These are phyloP conservation scores for Pemphredon lugubris DNA, from an alignment of 2,888 invertebrate genomes.

Conservation along the genomic window DNA sequence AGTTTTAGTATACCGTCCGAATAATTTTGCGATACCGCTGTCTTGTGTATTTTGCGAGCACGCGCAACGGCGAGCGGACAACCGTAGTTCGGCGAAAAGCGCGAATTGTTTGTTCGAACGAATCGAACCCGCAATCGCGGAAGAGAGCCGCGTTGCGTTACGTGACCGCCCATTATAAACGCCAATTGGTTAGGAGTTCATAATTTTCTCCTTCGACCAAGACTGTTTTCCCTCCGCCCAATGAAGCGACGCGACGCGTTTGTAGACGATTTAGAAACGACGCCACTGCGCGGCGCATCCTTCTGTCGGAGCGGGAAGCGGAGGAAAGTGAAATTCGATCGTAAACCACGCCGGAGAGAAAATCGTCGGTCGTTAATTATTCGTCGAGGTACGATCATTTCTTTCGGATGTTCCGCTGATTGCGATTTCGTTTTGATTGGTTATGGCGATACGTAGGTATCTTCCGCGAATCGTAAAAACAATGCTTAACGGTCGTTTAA, in stretches of 20 bases:
- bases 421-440: constrained; percentile 48
- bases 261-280: constrained; percentile 38
- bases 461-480: constrained; percentile 10
- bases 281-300: constrained; percentile 4
- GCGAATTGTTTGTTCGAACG: neutral
- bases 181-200: constrained; percentile 4
- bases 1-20: neutral
- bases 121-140: neutral
- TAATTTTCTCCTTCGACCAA: constrained; percentile 12
- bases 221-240: neutral
- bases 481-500: no score
- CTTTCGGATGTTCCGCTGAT: constrained; percentile 40
- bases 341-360: constrained; percentile 49
- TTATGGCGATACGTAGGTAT: constrained; percentile 35
- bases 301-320: neutral
- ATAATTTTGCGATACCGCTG: constrained; percentile 5
- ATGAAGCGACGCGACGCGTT: neutral
- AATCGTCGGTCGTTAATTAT: constrained; percentile 48
- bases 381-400: constrained; percentile 19
- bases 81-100: neutral
- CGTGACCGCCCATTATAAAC: neutral
- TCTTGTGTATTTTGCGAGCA: constrained; percentile 4
- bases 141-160: neutral
- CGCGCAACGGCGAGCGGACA: no score
- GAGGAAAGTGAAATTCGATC: constrained; percentile 55